Evolutionary conservation across 2,797 vertebrate species (phyloP).

Genomic region (Anguilla pacifica): DNA sequence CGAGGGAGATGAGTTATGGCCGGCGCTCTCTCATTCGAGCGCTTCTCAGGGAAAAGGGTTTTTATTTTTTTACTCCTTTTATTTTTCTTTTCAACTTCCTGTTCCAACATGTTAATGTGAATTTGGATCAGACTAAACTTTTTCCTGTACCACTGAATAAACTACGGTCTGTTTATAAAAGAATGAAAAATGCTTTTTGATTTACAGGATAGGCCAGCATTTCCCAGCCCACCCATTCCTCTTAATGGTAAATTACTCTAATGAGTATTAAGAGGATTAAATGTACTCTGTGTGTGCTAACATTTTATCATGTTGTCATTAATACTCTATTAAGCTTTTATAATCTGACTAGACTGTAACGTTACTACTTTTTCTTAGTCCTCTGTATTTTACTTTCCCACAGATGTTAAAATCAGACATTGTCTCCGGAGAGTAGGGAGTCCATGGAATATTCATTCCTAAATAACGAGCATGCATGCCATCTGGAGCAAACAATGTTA

Average conservation of each 20-base stretch:
- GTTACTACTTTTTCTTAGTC: not conserved
- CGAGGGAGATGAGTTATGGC: slow-evolving; percentile 35
- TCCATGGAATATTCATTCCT: not conserved
- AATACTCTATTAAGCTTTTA: not conserved
- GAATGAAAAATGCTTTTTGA: not conserved
- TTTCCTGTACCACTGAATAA: not conserved
- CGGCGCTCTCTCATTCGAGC: not conserved
- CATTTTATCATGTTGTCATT: not conserved
- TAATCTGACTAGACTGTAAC: not conserved
- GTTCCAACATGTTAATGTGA: not conserved
- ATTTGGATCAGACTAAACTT: not conserved
- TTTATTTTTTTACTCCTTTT: not conserved
- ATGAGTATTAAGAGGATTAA: not conserved
- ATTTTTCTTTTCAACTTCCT: not conserved
- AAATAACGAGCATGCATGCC: not conserved
- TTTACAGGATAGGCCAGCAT: not conserved
- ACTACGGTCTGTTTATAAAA: not conserved
- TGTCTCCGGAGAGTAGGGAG: not conserved
- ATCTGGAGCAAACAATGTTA: not conserved
- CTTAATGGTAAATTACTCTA: not conserved
- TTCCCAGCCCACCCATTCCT: not conserved
- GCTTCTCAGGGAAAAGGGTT: not conserved
- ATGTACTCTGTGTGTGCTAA: not conserved
- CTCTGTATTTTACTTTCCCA: not conserved
- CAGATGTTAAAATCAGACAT: not conserved